Evolutionary conservation across 2,888 invertebrate genomes (phyloP).

Genomic region (Diploptera punctata): DNA sequence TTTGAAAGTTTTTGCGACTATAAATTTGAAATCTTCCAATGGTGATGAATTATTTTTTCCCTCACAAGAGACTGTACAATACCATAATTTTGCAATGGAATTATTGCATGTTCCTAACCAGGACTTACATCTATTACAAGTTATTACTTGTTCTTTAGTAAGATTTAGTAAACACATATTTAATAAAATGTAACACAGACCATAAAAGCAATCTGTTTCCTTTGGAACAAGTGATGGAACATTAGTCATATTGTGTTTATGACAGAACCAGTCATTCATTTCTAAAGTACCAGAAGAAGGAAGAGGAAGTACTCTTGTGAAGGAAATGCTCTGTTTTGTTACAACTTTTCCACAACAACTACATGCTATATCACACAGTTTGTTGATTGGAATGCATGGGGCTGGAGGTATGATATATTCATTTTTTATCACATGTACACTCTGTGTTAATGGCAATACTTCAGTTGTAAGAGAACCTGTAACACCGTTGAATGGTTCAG

Average conservation of each 20-base stretch:
- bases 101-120: slow-evolving; percentile 62
- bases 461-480: slow-evolving; percentile 46
- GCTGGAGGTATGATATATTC: neutral
- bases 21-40: slow-evolving; percentile 61
- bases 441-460: slow-evolving; percentile 42
- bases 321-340: slow-evolving; percentile 53
- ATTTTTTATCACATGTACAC: neutral
- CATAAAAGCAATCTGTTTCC: slow-evolving; percentile 63
- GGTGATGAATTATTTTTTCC: slow-evolving; percentile 42
- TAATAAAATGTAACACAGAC: slow-evolving; percentile 62
- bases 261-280: slow-evolving; percentile 72
- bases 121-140: slow-evolving; percentile 63
- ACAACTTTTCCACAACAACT: slow-evolving; percentile 54
- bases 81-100: slow-evolving; percentile 58
- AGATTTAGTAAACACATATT: slow-evolving; percentile 49
- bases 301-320: slow-evolving; percentile 66
- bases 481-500: slow-evolving; percentile 56
- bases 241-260: slow-evolving; percentile 55
- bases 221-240: slow-evolving; percentile 49
- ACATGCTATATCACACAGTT: slow-evolving; percentile 45
- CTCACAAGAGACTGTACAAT: slow-evolving; percentile 61
- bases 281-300: slow-evolving; percentile 66
- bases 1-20: slow-evolving; percentile 60
- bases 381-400: slow-evolving; percentile 40
- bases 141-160: slow-evolving; percentile 53